A percentile compares a stretch with the other conserved stretches of the same genome.
Evolutionary conservation across 2,113 vertebrate genomes (phyloP).

Genomic region (Sterrhoptilus dennistouni): DNA sequence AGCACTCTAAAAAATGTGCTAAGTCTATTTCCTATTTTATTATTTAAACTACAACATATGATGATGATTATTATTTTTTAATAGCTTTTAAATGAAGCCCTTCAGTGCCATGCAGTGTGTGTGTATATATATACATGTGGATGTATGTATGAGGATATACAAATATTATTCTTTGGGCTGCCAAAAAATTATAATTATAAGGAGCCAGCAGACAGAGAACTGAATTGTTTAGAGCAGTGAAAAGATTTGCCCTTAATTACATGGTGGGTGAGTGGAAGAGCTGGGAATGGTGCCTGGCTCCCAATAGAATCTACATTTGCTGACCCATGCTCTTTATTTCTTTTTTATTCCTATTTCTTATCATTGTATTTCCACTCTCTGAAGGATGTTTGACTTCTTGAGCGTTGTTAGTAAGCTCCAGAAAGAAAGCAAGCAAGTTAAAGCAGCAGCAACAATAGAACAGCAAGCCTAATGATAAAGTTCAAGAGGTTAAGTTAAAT

Average conservation of each 20-base stretch:
- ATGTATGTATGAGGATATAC: background rate
- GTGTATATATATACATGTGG: background rate
- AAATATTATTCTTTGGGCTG: conserved; percentile 1
- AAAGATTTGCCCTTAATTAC: conserved; percentile 16
- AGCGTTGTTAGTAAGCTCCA: background rate
- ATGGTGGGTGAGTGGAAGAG: background rate
- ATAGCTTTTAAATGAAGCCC: background rate
- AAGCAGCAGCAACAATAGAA: background rate
- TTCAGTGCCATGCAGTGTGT: background rate
- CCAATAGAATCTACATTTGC: background rate
- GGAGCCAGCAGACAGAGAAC: background rate
- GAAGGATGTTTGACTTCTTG: background rate
- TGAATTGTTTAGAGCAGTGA: background rate
- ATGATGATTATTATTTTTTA: background rate
- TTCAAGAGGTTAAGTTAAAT: conserved; percentile 34
- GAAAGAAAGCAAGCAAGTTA: background rate
- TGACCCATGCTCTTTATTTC: background rate
- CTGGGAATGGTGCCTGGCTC: background rate
- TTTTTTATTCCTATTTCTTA: background rate
- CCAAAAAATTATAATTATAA: background rate
- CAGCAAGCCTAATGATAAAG: conserved; percentile 16
- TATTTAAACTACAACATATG: background rate
- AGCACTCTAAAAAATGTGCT: background rate
- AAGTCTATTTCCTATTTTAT: background rate
- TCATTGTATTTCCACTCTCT: background rate